phyloP scores from a whole-genome alignment of 2,113 vertebrate species.

The Nyctibius bracteatus region DNA sequence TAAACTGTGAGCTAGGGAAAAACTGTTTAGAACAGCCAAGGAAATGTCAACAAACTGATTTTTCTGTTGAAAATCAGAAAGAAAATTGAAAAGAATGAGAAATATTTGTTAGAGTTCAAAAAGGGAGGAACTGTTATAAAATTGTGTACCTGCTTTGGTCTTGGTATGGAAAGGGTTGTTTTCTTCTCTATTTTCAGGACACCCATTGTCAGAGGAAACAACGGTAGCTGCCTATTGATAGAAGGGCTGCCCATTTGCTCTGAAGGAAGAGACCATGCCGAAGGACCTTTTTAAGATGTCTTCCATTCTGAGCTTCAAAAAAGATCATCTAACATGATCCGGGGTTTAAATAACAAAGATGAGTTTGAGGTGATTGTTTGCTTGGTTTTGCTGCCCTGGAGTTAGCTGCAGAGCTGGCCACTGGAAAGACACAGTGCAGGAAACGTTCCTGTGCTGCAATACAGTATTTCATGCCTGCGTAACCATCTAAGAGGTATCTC shows the following conservation, averaged over 20 bases:
- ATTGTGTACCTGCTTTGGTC: not conserved
- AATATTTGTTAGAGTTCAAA: not conserved
- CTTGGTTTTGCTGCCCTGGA: not conserved
- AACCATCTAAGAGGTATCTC: not conserved
- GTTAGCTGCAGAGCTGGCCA: not conserved
- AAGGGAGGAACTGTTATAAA: not conserved
- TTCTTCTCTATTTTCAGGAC: not conserved
- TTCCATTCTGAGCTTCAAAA: not conserved
- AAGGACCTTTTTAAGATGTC: not conserved
- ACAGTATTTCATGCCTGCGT: not conserved
- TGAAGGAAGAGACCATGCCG: not conserved
- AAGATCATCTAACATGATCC: not conserved
- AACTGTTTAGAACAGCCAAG: not conserved
- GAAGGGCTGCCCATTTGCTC: not conserved
- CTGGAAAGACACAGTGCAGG: not conserved
- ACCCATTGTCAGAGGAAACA: not conserved
- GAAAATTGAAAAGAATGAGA: not conserved
- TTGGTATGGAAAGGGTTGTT: not conserved
- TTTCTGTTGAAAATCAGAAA: not conserved
- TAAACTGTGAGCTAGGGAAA: not conserved
- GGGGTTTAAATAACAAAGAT: not conserved
- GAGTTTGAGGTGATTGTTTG: not conserved
- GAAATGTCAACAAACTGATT: not conserved
- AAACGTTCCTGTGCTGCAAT: not conserved
- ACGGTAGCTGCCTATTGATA: rapidly evolving